phyloP scores from a whole-genome alignment of 2,888 invertebrate species.

The Luperina testacea region DNA sequence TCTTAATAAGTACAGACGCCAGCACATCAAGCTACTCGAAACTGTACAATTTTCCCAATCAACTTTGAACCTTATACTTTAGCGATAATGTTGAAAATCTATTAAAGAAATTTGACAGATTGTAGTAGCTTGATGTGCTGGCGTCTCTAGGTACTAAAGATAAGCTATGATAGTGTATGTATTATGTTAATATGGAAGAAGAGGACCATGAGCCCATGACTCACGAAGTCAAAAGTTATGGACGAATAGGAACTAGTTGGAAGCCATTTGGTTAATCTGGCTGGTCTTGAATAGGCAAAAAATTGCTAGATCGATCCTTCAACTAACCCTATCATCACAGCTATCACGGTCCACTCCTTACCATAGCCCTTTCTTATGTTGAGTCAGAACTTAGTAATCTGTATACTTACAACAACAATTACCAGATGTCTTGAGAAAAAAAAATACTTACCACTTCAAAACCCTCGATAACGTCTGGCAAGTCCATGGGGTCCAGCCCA shows the following conservation, averaged over 20 bases:
- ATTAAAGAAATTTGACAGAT: too few species aligned
- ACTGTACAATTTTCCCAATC: too few species aligned
- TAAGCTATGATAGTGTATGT: background rate
- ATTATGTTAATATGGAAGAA: background rate
- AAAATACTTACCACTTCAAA: constrained; percentile 83
- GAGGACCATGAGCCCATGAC: background rate
- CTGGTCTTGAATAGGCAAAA: background rate
- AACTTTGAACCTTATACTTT: too few species aligned
- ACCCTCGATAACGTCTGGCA: constrained; percentile 86
- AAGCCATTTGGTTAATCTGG: background rate
- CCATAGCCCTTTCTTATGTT: background rate
- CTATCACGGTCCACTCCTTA: background rate
- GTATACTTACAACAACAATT: background rate
- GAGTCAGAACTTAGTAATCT: background rate
- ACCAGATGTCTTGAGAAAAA: background rate
- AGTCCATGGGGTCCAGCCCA: constrained; percentile 87
- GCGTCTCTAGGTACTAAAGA: background rate
- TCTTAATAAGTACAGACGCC: background rate
- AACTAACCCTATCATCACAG: background rate
- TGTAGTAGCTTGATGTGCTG: too few species aligned
- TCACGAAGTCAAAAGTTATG: background rate
- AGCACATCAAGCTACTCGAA: too few species aligned
- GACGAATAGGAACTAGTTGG: background rate
- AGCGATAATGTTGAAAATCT: too few species aligned
- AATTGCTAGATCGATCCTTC: background rate